phyloP scores from a whole-genome alignment of 2,797 vertebrate species.

The Protosalanx chinensis region DNA sequence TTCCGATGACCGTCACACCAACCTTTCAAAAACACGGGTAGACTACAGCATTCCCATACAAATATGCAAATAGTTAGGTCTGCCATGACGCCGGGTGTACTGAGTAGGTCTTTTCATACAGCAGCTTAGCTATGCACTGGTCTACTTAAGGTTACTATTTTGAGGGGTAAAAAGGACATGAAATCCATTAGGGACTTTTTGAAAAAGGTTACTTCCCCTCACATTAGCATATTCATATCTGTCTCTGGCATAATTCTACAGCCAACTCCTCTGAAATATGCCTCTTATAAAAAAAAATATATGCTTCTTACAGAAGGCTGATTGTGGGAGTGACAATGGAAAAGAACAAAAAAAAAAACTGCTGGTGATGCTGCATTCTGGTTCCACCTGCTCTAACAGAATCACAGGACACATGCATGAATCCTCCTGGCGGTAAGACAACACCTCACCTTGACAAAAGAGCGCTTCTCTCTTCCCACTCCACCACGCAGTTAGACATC shows the following conservation, averaged over 20 bases:
- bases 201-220: neutral
- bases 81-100: neutral
- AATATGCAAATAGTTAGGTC: constrained; percentile 2
- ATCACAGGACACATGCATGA: neutral
- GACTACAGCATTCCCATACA: neutral
- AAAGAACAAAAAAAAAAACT: neutral
- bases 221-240: neutral
- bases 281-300: neutral
- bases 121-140: neutral
- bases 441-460: constrained; percentile 41
- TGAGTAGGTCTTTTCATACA: neutral
- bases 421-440: neutral
- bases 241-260: neutral
- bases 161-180: constrained; percentile 1
- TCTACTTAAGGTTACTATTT: constrained; percentile 10
- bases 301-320: neutral
- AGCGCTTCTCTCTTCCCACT: constrained; percentile 15
- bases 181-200: neutral
- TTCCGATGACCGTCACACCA: too few species aligned
- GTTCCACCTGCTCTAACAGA: constrained; percentile 1
- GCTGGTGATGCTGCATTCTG: neutral
- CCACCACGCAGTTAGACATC: constrained; percentile 19
- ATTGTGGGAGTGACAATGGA: neutral
- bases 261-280: neutral
- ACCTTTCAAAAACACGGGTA: too few species aligned